These are phyloP conservation scores for Carcharodon carcharias DNA, from an alignment of 2,797 vertebrate genomes.

Conservation along the genomic window DNA sequence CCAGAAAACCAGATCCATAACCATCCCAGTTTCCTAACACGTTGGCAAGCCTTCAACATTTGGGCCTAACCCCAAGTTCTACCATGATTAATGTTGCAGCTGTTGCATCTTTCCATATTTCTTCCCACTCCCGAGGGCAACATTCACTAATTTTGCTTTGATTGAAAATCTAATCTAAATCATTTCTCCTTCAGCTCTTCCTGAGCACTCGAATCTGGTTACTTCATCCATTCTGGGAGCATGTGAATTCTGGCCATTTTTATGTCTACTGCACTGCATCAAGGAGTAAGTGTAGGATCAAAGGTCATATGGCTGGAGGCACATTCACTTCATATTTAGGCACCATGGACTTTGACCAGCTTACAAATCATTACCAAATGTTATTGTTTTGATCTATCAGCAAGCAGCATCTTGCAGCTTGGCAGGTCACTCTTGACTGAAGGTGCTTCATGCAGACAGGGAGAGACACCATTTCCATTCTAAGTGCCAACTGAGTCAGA, in stretches of 20 bases:
- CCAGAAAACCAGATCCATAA: neutral
- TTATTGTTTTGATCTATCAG: neutral
- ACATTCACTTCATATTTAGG: neutral
- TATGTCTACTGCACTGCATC: neutral
- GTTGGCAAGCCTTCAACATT: neutral
- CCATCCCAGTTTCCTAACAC: neutral
- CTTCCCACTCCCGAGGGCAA: neutral
- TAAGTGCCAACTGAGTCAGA: neutral
- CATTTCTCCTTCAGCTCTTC: neutral
- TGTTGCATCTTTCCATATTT: neutral
- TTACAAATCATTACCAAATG: neutral
- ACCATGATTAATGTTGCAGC: neutral
- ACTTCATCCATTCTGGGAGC: neutral
- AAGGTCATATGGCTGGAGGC: neutral
- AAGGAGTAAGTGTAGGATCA: neutral
- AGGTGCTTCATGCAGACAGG: neutral
- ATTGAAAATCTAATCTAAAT: neutral
- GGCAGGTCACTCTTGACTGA: neutral
- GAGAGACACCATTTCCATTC: neutral
- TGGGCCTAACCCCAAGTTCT: neutral
- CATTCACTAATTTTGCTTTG: neutral
- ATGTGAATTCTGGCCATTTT: neutral
- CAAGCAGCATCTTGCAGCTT: neutral
- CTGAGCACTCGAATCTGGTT: neutral
- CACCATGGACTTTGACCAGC: neutral